phyloP scores from a whole-genome alignment of 53 echinoderm and acorn worm genomes.

The Mesocentrotus franciscanus region DNA sequence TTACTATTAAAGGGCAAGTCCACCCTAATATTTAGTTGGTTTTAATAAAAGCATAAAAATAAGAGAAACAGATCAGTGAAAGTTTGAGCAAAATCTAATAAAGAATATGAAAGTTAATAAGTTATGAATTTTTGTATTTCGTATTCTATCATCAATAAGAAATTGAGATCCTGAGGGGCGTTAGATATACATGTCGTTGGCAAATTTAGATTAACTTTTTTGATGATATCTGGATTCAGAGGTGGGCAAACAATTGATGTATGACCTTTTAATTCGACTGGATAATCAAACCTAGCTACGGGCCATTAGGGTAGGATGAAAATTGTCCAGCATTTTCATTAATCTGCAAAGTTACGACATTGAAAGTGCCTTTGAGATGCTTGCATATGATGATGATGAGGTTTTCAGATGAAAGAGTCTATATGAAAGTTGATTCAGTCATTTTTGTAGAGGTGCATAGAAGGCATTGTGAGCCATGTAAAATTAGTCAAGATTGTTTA shows the following conservation, averaged over 20 bases:
- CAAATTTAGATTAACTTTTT: not conserved
- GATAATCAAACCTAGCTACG: not conserved
- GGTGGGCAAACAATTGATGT: not conserved
- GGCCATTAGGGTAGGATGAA: not conserved
- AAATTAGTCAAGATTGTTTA: not conserved
- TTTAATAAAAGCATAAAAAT: too few relatives aligned
- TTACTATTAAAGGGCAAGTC: too few relatives aligned
- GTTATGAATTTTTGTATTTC: too few relatives aligned
- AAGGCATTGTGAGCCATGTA: not conserved
- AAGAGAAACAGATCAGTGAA: too few relatives aligned
- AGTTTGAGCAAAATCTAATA: too few relatives aligned
- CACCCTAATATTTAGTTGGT: too few relatives aligned
- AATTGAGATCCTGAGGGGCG: not conserved
- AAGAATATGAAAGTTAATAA: too few relatives aligned
- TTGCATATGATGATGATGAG: not conserved
- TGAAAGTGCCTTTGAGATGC: conserved; percentile 7
- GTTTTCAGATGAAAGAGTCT: not conserved
- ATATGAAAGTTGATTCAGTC: not conserved
- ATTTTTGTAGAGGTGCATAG: not conserved
- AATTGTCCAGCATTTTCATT: not conserved
- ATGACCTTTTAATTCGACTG: not conserved
- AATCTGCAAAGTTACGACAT: not conserved
- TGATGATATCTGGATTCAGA: not conserved
- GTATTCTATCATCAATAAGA: too few relatives aligned
- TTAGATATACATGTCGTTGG: not conserved